Evolutionary conservation across 2,113 vertebrate genomes (phyloP).

Genomic region (Tiliqua scincoides): DNA sequence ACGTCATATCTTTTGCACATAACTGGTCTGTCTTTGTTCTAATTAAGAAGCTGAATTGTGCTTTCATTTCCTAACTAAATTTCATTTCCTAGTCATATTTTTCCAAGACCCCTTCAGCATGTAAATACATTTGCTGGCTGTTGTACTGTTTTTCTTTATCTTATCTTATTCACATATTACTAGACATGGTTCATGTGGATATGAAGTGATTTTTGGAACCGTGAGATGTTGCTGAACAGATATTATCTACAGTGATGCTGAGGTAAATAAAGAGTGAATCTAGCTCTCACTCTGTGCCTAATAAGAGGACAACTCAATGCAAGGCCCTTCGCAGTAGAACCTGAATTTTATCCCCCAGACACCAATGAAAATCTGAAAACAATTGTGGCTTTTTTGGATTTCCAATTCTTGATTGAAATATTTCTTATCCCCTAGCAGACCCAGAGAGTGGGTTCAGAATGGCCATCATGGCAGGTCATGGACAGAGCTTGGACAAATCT

Average conservation of each 20-base stretch:
- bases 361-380: not conserved
- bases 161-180: constrained; percentile 5
- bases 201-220: not conserved
- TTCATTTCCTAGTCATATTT: constrained; percentile 24
- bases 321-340: constrained; percentile 2
- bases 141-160: not conserved
- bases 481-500: not conserved
- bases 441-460: not conserved
- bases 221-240: constrained; percentile 11
- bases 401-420: not conserved
- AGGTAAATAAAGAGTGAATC: constrained; percentile 31
- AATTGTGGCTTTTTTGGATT: not conserved
- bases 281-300: constrained; percentile 33
- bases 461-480: not conserved
- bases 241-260: constrained; percentile 2
- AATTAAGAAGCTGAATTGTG: constrained; percentile 17
- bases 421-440: constrained; percentile 5
- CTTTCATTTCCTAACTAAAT: constrained; percentile 51
- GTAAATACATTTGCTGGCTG: constrained; percentile 22
- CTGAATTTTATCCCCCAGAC: constrained; percentile 6
- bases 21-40: not conserved
- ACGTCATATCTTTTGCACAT: constrained; percentile 17
- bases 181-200: not conserved
- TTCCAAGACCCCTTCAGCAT: constrained; percentile 7
- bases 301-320: constrained; percentile 13